These are phyloP conservation scores for Crotophaga sulcirostris DNA, from an alignment of 2,113 vertebrate genomes.

Conservation along the genomic window DNA sequence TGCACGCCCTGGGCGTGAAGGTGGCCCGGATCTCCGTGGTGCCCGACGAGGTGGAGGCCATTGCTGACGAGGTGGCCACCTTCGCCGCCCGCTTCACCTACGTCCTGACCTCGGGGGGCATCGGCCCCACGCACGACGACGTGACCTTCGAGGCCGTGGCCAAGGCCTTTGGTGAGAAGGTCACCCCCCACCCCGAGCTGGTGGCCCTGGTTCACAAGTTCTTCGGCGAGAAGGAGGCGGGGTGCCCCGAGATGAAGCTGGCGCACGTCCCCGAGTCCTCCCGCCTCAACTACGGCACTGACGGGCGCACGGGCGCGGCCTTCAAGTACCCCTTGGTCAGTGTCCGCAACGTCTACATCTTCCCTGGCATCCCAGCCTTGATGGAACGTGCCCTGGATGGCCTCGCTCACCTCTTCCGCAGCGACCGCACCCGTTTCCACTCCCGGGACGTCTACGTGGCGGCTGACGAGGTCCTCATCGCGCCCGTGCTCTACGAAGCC, in stretches of 20 bases:
- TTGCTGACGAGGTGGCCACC: constrained; percentile 83
- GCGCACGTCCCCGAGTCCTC: constrained; percentile 85
- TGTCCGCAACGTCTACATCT: constrained; percentile 91
- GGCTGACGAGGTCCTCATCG: constrained; percentile 79
- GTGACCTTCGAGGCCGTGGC: constrained; percentile 93
- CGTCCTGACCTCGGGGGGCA: constrained; percentile 90
- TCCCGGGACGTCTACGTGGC: constrained; percentile 83
- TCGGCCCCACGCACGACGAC: constrained; percentile 95
- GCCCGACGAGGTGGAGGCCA: constrained; percentile 84
- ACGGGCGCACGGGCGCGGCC: constrained; percentile 73
- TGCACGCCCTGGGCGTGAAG: constrained; percentile 86
- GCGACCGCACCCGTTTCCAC: constrained; percentile 80
- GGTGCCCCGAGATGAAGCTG: constrained; percentile 85
- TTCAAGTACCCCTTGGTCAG: constrained; percentile 89
- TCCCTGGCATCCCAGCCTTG: constrained; percentile 90
- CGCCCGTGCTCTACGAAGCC: constrained; percentile 75
- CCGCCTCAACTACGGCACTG: constrained; percentile 85
- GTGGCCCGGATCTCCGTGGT: constrained; percentile 88
- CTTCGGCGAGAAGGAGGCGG: constrained; percentile 65
- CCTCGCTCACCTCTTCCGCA: constrained; percentile 83
- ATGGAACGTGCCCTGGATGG: constrained; percentile 84
- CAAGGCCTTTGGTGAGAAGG: constrained; percentile 84
- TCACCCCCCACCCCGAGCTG: constrained; percentile 85
- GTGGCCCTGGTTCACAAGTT: constrained; percentile 75
- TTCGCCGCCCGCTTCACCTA: constrained; percentile 84